These are phyloP conservation scores for Umimayanthus chanpuru DNA, from an alignment of 92 coral and sea anemone genomes.

Conservation along the genomic window DNA sequence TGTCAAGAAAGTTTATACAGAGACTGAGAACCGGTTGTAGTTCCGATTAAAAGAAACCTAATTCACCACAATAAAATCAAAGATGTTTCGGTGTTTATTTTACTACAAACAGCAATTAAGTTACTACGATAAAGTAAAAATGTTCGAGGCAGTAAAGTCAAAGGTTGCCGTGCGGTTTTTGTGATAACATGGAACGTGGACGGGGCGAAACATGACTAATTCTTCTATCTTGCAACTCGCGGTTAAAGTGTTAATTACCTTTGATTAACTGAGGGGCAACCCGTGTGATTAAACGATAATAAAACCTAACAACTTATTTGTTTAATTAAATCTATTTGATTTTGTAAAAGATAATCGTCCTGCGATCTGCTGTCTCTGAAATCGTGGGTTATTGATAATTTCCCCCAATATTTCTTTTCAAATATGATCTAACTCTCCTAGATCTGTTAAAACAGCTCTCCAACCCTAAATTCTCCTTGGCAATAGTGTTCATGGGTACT, in stretches of 20 bases:
- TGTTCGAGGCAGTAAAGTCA: background rate
- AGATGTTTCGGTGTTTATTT: background rate
- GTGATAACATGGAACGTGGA: slow-evolving; percentile 11
- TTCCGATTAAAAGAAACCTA: background rate
- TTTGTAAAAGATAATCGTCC: background rate
- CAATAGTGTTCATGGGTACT: background rate
- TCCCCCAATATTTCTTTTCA: background rate
- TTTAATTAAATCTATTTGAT: slow-evolving; percentile 10
- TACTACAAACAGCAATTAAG: background rate
- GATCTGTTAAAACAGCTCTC: background rate
- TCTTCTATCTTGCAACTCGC: slow-evolving; percentile 16
- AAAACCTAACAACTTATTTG: slow-evolving; percentile 4
- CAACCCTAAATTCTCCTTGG: background rate
- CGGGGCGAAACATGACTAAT: background rate
- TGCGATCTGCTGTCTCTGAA: background rate
- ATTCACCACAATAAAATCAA: background rate
- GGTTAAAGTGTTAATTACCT: slow-evolving; percentile 27
- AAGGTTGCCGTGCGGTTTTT: slow-evolving; percentile 34
- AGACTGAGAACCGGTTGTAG: background rate
- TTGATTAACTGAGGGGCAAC: slow-evolving; percentile 12
- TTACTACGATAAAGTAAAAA: background rate
- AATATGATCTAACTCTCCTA: background rate
- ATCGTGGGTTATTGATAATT: background rate
- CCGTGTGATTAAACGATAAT: slow-evolving; percentile 31
- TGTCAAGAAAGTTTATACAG: too few relatives aligned